Evolutionary conservation across 2,797 vertebrate genomes (phyloP), one percentile per base, ranked within the genome.

Genomic region (Darevskia nairensis): DNA sequence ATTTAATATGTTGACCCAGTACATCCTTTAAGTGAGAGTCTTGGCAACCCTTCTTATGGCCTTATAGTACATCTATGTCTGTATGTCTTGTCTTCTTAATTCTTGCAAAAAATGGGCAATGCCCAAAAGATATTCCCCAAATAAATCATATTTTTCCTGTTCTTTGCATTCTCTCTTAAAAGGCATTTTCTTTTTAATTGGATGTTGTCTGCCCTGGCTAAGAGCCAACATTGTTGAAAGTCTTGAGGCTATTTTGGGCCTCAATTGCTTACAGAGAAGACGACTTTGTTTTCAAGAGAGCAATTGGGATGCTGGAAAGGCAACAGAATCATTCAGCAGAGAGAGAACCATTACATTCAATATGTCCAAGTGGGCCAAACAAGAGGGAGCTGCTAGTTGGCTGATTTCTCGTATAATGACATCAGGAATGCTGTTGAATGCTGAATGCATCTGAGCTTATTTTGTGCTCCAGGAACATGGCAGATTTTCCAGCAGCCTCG

Each of bases 401-500:
- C 32, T 71, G 32, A 32, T 90, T 91, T 88, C 84, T 76, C 59
- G 50, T 80, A 82, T 87, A 90, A 76, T 88, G 84, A 86, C 55
- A 83, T 69, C 75, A 79, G 5, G 0, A 85, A 71, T 44, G 0
- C 90, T 61, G 41, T 39, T 66, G 46, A 29, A 82, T 77, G 85
- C 89, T 88, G 79, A 0, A 0, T 82, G 23, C 78, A 61, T 23
- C 6, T 0, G 0, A 76, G 80, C 88, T 68, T 21, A 23, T 80
- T 87, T 85, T 88, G 46, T 64, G 59, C 90, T 95, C 89, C 89
- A 89, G 85, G 92, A 90, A 74, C 86, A 50, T 7, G 2, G 90
- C 89, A 69, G 19, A 29, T 85, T 17, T 89, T 8, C 86, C 92
- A 88, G 76, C 64, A 68, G 41, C 39, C 90, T 75, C 68, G 46